Conservation (phyloP, 1,140 invertebrate genomes). For the Anoplolepis gracilipes region DNA sequence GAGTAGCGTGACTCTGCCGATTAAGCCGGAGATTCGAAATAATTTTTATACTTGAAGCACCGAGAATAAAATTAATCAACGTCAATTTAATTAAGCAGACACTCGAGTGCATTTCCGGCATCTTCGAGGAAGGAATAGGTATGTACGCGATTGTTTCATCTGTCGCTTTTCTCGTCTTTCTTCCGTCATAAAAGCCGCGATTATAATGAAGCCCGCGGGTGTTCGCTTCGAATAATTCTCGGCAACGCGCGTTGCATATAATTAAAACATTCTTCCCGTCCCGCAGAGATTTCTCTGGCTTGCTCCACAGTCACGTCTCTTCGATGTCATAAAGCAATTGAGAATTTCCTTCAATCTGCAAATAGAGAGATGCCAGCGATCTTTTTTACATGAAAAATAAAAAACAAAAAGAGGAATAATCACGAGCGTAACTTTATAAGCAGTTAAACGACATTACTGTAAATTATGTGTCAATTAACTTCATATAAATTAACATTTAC, state of each 20-base stretch:
- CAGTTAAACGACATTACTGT: neutral
- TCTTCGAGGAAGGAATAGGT: neutral
- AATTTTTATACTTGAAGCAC: constrained; percentile 28
- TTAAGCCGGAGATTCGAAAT: constrained; percentile 11
- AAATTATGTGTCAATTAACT: neutral
- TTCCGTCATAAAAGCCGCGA: neutral
- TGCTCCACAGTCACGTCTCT: constrained; percentile 6
- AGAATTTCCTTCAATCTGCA: neutral
- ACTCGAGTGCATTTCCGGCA: neutral
- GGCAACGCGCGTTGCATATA: neutral
- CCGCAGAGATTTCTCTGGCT: neutral
- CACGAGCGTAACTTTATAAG: neutral
- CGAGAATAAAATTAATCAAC: constrained; percentile 15
- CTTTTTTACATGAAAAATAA: neutral
- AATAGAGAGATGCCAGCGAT: neutral
- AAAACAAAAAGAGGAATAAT: neutral
- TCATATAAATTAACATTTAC: constrained; percentile 2
- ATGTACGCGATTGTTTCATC: neutral
- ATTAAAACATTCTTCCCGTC: constrained; percentile 25
- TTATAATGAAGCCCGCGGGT: constrained; percentile 3
- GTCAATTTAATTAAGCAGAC: constrained; percentile 28
- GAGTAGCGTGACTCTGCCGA: neutral
- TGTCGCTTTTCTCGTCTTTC: neutral
- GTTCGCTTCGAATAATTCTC: neutral
- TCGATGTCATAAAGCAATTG: neutral